Percentiles rank a stretch among this genome's conserved stretches.
Conservation (phyloP, 2,797 vertebrate genomes). For the Lacerta bilineata region DNA sequence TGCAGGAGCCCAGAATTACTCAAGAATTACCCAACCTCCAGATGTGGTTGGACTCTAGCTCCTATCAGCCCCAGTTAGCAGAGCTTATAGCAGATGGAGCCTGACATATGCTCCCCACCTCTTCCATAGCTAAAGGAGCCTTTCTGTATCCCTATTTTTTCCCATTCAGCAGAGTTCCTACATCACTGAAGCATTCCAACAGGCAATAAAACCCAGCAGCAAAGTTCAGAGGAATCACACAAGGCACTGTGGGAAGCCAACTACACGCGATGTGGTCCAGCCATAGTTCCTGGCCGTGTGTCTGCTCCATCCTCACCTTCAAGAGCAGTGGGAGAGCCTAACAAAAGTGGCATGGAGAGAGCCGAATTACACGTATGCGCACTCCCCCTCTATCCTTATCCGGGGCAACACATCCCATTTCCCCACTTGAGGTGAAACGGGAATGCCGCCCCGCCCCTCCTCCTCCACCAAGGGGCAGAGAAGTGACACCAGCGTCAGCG, state of each 20-base stretch:
- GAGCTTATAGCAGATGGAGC: too few relatives aligned
- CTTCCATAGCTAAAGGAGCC: slow-evolving; percentile 17
- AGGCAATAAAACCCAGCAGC: neutral
- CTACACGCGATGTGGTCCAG: neutral
- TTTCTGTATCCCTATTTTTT: slow-evolving; percentile 25
- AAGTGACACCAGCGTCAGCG: too few relatives aligned
- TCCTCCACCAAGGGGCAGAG: too few relatives aligned
- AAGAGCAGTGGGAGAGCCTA: neutral
- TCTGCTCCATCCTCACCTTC: neutral
- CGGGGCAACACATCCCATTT: too few relatives aligned
- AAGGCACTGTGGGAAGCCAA: neutral
- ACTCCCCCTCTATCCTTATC: neutral
- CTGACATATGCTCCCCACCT: too few relatives aligned
- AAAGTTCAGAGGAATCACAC: neutral
- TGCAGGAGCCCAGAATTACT: too few relatives aligned
- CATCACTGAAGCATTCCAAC: slow-evolving; percentile 12
- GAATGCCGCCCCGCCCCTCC: too few relatives aligned
- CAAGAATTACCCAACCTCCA: too few relatives aligned
- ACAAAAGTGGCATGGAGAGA: neutral
- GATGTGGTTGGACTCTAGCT: too few relatives aligned
- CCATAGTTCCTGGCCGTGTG: neutral
- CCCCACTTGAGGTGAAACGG: too few relatives aligned
- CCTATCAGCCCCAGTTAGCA: too few relatives aligned
- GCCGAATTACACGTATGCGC: neutral
- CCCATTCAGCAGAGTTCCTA: slow-evolving; percentile 29